Conservation (phyloP, 2,113 vertebrate genomes). For the Halcyon senegalensis region DNA sequence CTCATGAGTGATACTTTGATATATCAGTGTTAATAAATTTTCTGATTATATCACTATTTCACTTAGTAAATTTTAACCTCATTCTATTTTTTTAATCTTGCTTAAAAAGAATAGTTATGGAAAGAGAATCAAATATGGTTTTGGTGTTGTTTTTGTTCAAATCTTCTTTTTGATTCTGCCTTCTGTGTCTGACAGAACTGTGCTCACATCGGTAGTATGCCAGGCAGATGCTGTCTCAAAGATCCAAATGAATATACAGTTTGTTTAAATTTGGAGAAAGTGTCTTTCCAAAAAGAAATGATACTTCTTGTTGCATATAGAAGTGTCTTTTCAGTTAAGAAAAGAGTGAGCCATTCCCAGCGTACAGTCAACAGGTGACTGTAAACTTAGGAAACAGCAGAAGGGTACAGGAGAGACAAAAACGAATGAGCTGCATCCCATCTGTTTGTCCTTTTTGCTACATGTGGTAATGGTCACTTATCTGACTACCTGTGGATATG, state of each 20-base stretch:
- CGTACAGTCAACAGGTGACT: background rate
- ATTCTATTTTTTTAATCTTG: background rate
- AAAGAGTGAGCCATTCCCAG: background rate
- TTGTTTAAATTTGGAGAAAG: background rate
- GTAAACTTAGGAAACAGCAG: slow-evolving; percentile 59
- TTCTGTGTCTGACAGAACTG: background rate
- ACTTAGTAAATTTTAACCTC: background rate
- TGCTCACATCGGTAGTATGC: background rate
- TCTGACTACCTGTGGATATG: slow-evolving; percentile 82
- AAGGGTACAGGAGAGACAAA: slow-evolving; percentile 42
- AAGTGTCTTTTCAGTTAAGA: slow-evolving; percentile 7
- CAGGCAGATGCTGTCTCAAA: background rate
- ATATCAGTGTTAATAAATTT: slow-evolving; percentile 2
- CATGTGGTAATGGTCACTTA: slow-evolving; percentile 80
- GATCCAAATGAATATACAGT: background rate
- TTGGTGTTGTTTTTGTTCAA: background rate
- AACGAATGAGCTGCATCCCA: slow-evolving; percentile 68
- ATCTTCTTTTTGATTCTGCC: background rate
- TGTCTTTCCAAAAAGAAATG: background rate
- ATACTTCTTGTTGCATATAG: background rate
- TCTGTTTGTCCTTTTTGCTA: slow-evolving; percentile 78
- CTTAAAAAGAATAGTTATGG: background rate
- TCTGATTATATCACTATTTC: background rate
- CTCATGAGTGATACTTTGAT: slow-evolving; percentile 5
- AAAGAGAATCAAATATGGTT: background rate